Evolutionary conservation across 1,140 invertebrate genomes (phyloP).

Genomic region (Aphelenchoides avenae): DNA sequence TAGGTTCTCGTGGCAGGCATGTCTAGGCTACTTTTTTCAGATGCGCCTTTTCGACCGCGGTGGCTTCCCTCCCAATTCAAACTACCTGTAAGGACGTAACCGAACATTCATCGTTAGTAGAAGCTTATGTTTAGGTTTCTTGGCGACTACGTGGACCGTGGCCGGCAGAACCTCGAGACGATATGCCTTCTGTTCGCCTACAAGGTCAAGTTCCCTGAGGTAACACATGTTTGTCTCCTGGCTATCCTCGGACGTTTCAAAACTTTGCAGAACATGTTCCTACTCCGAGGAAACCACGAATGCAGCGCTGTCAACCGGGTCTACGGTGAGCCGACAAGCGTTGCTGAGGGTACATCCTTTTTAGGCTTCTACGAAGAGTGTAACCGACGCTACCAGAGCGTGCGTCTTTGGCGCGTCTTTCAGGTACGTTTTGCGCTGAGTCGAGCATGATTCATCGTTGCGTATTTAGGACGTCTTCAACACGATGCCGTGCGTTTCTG

Average conservation of each 20-base stretch:
- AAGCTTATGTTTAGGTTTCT: too few relatives aligned
- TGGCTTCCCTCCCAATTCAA: conserved; percentile 96
- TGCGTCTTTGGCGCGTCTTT: conserved; percentile 14
- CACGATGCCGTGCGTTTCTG: conserved; percentile 70
- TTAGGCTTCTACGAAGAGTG: conserved; percentile 65
- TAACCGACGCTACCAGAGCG: conserved; percentile 60
- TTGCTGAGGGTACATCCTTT: too few relatives aligned
- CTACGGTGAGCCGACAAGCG: conserved; percentile 68
- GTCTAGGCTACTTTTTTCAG: conserved; percentile 61
- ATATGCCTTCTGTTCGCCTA: conserved; percentile 76
- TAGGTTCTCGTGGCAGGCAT: not conserved
- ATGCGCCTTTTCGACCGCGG: conserved; percentile 96
- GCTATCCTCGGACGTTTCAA: conserved; percentile 45
- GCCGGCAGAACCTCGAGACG: conserved; percentile 71
- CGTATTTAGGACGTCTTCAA: conserved; percentile 61
- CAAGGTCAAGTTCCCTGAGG: conserved; percentile 64
- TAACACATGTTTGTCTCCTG: not conserved
- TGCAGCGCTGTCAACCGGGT: too few relatives aligned
- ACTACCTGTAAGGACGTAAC: too few relatives aligned
- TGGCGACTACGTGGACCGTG: conserved; percentile 83
- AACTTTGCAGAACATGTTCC: conserved; percentile 68
- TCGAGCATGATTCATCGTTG: conserved; percentile 50
- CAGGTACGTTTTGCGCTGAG: too few relatives aligned
- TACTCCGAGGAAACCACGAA: conserved; percentile 69
- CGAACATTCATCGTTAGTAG: too few relatives aligned